Base-by-base conservation (phyloP, 2,797 vertebrate genomes). In the Luscinia luscinia region DNA sequence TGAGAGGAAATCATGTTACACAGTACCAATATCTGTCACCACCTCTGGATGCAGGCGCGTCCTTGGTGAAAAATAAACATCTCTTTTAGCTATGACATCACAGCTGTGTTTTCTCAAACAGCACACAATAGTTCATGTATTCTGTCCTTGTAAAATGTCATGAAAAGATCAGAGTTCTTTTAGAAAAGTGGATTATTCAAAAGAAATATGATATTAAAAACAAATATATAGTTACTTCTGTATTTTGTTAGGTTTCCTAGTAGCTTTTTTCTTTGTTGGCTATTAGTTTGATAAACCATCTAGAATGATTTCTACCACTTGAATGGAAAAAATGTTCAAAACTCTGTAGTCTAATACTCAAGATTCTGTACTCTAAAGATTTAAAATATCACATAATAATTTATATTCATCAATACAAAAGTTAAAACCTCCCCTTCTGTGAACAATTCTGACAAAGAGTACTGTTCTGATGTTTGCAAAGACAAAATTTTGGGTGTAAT, bases 21-120 rank as follows among this genome's bases (percentile, higher is more conserved):
- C 11, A 16, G 15, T 17, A 21, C 6, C 41, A 52, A 30, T 34
- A 32, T 5, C 9, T 72, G 54, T 45, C 52, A 57, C 34, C 20
- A 8, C 12, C 0, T 0, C 0, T n/a, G 41, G 26, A 68, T 36
- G 16, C 51, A 52, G 27, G 13, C 55, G 9, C 2, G 0, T 48
- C 6, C 26, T 55, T 0, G 0, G 11, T 63, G 54, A 63, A 81
- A 77, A 89, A 86, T 14, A 51, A 67, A 11, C 6, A 32, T 41
- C 5, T 75, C 45, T 79, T 74, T 70, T 51, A 46, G 62, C 5
- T 48, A 15, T 8, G 14, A 46, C 9, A 70, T 59, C 45, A 64
- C 18, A 80, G 30, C 10, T 81, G 20, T 30, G 20, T 36, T 89
- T 69, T 77, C 24, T 75, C 32, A 78, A 84, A 72, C 30, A 55